Base-by-base conservation (phyloP, 2,888 invertebrate genomes). In the Isoperla grammatica region DNA sequence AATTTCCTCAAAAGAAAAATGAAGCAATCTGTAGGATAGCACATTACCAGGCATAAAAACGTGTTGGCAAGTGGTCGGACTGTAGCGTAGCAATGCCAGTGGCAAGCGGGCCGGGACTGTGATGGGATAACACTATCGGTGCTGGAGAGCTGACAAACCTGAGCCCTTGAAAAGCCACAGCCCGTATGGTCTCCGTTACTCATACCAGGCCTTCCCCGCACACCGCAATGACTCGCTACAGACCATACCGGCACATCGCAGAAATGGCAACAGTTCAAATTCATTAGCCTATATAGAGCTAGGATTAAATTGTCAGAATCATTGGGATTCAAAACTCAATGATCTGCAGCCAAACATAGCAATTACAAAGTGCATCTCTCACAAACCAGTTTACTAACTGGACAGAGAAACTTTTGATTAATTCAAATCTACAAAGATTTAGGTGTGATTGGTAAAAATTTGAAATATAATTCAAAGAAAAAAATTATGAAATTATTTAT, bases 141-240 rank as follows among this genome's bases (percentile, higher is more conserved):
- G 40, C 40, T 40, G 43, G 53, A 57, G 61, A 50, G 54, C 55
- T 53, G 61, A 57, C 61, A 61, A 57, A 53, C 39, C 61, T 61
- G 61, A 61, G 61, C 61, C 61, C 61, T 61, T 61, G 61, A 43
- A 45, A 61, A 54, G 57, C 43, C 54, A 43, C 57, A 53, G 19
- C 46, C 40, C 45, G 50, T 54, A 29, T 13, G 45, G 43, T 13
- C 11, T 29, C 42, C 23, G 11, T 6, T 15, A n/a, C 23, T 9
- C 35, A 11, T 15, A 15, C 15, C n/a, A n/a, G n/a, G 15, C 35
- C 43, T 13, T 5, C 8, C 45, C 35, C 37, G 46, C 46, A 17
- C 29, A 35, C 17, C 56, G 13, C 40, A n/a, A 11, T 29, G 13
- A 15, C 23, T 45, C 13, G 20, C 29, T n/a, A 9, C 46, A 17